phyloP scores from a whole-genome alignment of 2,113 vertebrate genomes.

The Naja naja region DNA sequence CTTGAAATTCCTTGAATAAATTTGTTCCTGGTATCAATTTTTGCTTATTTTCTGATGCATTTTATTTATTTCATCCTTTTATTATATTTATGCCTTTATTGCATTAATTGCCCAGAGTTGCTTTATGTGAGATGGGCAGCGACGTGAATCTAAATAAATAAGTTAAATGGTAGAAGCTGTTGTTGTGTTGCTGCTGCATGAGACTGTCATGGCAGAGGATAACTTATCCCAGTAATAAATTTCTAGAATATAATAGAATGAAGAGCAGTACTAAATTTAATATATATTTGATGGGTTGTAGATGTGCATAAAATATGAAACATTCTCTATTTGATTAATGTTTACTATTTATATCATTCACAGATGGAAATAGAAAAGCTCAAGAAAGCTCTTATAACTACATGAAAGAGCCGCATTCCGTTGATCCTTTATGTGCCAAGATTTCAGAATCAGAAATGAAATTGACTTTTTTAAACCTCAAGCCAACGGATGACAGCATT shows the following conservation, averaged over 20 bases:
- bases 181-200: not conserved
- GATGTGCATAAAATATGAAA: not conserved
- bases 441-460: slow-evolving; percentile 56
- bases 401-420: slow-evolving; percentile 72
- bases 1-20: not conserved
- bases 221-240: not conserved
- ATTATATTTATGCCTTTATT: not conserved
- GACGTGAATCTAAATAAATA: not conserved
- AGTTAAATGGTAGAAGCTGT: not conserved
- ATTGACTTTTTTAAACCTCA: slow-evolving; percentile 55
- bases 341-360: slow-evolving; percentile 13
- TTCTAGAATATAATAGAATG: not conserved
- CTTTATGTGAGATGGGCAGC: not conserved
- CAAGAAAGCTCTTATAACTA: slow-evolving; percentile 81
- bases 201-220: not conserved
- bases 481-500: slow-evolving; percentile 64
- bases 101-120: not conserved
- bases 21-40: not conserved
- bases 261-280: not conserved
- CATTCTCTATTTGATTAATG: slow-evolving; percentile 12
- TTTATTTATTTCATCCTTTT: not conserved
- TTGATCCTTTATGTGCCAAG: slow-evolving; percentile 38
- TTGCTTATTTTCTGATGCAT: not conserved
- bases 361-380: slow-evolving; percentile 92
- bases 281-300: not conserved